Base-by-base conservation (phyloP, 2,797 vertebrate genomes). In the Epinephelus coioides region DNA sequence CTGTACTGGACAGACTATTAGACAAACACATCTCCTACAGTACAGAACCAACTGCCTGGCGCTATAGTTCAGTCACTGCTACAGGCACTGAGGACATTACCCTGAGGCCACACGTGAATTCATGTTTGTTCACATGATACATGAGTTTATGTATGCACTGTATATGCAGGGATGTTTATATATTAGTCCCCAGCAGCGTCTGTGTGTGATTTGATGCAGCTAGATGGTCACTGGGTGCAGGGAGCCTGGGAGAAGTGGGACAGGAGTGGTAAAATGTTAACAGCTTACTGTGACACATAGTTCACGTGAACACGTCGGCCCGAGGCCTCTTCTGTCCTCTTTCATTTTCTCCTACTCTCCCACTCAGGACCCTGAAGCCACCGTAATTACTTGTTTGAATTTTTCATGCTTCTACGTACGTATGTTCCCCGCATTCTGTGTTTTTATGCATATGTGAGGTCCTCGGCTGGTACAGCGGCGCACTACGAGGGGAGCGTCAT, bases 221-320 rank as follows among this genome's bases (percentile, higher is more conserved):
- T 30, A 34, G 81, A 89, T 78, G 69, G 72, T 88, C 70, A 61
- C 61, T 78, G 84, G 62, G 46, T 55, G 38, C 66, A 75, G 51
- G 69, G 63, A 70, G 66, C 27, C 38, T 10, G 3, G 34, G 68
- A 79, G 72, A 83, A 83, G 83, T 77, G 69, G 83, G 81, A 81
- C 56, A 77, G 70, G 76, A 83, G 81, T 72, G 81, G 73, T 64
- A 54, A 84, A 88, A 91, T 89, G 84, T 90, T 90, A 86, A 88
- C 72, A 77, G 86, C 82, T 75, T 73, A 49, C 55, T 73, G n/a
- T 89, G 90, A 91, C 85, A 82, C 88, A 86, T 75, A 78, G 78
- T 85, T 88, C 80, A 90, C 15, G 46, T 89, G 84, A 82, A 83
- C 72, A 66, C 34, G 56, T 77, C 67, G 65, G 83, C 86, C 79